A percentile compares a stretch with the other conserved stretches of the same genome.
Conservation (phyloP, 2,888 invertebrate species). For the Phyllotreta cruciferae region DNA sequence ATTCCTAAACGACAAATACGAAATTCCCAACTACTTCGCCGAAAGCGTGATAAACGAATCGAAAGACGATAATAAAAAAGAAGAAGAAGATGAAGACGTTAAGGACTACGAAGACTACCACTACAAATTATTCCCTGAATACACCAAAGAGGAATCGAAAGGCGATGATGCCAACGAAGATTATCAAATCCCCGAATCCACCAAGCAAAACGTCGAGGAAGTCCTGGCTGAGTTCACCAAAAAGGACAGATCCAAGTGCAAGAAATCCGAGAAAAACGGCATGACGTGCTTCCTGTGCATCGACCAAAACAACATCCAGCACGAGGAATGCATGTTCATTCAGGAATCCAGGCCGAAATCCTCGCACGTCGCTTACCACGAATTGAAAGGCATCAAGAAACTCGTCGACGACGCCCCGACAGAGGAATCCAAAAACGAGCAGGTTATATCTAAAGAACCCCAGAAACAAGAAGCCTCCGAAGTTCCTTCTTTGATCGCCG, state of each 20-base stretch:
- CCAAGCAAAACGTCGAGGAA: slow-evolving; percentile 73
- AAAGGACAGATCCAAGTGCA: slow-evolving; percentile 75
- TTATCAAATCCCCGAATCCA: slow-evolving; percentile 59
- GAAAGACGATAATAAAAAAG: slow-evolving; percentile 28
- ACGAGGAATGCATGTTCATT: slow-evolving; percentile 82
- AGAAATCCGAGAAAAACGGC: slow-evolving; percentile 73
- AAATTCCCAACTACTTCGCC: slow-evolving; percentile 50
- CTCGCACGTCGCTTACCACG: slow-evolving; percentile 72
- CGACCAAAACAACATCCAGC: slow-evolving; percentile 72
- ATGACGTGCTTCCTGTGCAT: slow-evolving; percentile 80
- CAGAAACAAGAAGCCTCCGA: slow-evolving; percentile 5
- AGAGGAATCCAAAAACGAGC: slow-evolving; percentile 35
- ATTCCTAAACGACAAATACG: slow-evolving; percentile 44
- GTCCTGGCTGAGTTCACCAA: slow-evolving; percentile 76
- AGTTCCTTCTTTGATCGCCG: slow-evolving; percentile 39
- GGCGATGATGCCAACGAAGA: slow-evolving; percentile 53
- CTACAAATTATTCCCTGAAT: slow-evolving; percentile 60
- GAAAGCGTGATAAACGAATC: slow-evolving; percentile 43
- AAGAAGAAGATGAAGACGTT: slow-evolving; percentile 57
- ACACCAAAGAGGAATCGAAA: slow-evolving; percentile 51
- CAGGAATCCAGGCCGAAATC: slow-evolving; percentile 72
- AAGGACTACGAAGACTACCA: slow-evolving; percentile 63
- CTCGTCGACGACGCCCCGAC: slow-evolving; percentile 50
- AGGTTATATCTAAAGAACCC: slow-evolving; percentile 35
- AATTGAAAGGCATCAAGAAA: slow-evolving; percentile 68